Evolutionary conservation across 2,888 invertebrate species (phyloP).

Genomic region (Phaonia tiefii): DNA sequence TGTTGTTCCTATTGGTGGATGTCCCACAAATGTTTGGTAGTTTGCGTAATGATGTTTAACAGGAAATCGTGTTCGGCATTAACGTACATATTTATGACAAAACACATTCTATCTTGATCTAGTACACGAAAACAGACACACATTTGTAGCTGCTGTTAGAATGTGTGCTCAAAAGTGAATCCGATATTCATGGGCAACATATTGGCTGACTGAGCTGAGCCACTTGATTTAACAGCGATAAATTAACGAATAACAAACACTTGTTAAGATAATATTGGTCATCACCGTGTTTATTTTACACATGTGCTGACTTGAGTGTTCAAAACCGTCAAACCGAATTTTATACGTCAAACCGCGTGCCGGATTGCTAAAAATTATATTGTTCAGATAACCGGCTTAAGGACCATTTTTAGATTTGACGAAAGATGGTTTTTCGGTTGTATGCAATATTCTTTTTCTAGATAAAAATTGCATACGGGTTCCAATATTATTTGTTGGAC

Average conservation of each 20-base stretch:
- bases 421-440: too few relatives aligned
- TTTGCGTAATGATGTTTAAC: slow-evolving; percentile 41
- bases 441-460: too few relatives aligned
- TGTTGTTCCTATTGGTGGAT: neutral
- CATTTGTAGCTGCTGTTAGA: neutral
- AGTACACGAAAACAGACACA: neutral
- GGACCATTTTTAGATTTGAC: too few relatives aligned
- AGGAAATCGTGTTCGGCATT: slow-evolving; percentile 50
- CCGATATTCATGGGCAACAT: slow-evolving; percentile 24
- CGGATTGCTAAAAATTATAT: too few relatives aligned
- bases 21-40: slow-evolving; percentile 40
- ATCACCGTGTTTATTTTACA: too few relatives aligned
- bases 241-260: slow-evolving; percentile 29
- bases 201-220: slow-evolving; percentile 18
- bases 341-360: too few relatives aligned
- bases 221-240: slow-evolving; percentile 34
- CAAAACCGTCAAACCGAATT: too few relatives aligned
- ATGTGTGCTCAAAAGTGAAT: neutral
- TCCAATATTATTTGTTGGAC: too few relatives aligned
- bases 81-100: slow-evolving; percentile 42
- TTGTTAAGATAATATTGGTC: slow-evolving; percentile 16
- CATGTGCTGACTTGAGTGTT: too few relatives aligned
- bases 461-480: too few relatives aligned
- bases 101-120: neutral
- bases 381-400: too few relatives aligned